These are phyloP conservation scores for Zaprionus nigranus DNA, from an alignment of 1,140 invertebrate genomes.

Conservation along the genomic window DNA sequence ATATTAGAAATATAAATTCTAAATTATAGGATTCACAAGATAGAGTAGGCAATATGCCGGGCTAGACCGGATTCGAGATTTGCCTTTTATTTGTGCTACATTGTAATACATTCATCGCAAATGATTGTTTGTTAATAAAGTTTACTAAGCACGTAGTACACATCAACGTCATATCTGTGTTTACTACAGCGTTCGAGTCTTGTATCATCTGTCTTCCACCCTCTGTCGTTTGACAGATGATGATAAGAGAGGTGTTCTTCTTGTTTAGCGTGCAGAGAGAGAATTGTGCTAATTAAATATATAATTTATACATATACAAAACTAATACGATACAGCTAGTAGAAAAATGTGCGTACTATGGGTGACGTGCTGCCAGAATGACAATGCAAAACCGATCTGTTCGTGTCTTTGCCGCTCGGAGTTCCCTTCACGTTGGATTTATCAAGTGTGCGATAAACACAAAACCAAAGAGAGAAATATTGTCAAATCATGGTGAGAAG, in stretches of 20 bases:
- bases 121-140: slow-evolving; percentile 1
- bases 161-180: background rate
- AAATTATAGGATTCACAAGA: background rate
- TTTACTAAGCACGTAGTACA: slow-evolving; percentile 1
- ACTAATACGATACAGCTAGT: background rate
- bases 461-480: slow-evolving; percentile 58
- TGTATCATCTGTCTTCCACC: background rate
- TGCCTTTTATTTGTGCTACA: background rate
- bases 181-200: background rate
- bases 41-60: background rate
- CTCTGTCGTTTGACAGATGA: background rate
- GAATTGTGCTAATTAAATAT: slow-evolving; percentile 1
- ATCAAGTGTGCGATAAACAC: slow-evolving; percentile 49
- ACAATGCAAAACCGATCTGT: slow-evolving; percentile 29
- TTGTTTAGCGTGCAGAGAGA: background rate
- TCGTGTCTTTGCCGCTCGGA: slow-evolving; percentile 29
- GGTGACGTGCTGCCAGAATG: slow-evolving; percentile 30
- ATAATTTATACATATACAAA: background rate
- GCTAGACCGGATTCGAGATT: background rate
- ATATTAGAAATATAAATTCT: background rate
- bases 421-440: slow-evolving; percentile 38
- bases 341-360: background rate
- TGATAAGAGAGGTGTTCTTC: background rate
- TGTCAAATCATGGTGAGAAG: slow-evolving; percentile 72
- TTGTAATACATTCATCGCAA: background rate